Evolutionary conservation across 2,797 vertebrate species (phyloP).

Genomic region (Pseudotriccus pelzelni): DNA sequence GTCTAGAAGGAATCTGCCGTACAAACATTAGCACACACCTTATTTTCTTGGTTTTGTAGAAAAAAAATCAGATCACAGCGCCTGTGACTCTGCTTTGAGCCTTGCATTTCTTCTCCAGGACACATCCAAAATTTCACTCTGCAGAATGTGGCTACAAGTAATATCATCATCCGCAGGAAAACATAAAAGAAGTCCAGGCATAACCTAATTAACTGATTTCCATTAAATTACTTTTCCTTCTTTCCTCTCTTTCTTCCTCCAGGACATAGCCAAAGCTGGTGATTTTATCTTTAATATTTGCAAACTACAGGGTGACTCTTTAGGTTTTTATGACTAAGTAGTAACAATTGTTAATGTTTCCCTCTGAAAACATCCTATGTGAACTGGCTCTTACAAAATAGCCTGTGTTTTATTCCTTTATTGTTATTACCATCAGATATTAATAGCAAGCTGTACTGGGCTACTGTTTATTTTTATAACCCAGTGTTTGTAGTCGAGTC

Average conservation of each 20-base stretch:
- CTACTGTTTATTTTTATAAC: neutral
- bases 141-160: neutral
- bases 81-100: neutral
- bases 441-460: neutral
- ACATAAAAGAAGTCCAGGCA: neutral
- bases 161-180: neutral
- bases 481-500: neutral
- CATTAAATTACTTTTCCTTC: neutral
- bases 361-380: neutral
- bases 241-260: fast-evolving
- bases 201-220: neutral
- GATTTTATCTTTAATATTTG: neutral
- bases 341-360: neutral
- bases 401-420: neutral
- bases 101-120: neutral
- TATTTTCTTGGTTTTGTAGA: neutral
- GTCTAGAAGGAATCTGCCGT: neutral
- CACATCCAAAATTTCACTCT: neutral
- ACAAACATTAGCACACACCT: neutral
- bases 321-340: neutral
- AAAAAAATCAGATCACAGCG: neutral
- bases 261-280: neutral
- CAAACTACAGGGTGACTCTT: neutral
- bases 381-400: neutral
- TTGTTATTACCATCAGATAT: neutral